Conservation (phyloP, 2,797 vertebrate species). For the Leptoclinus maculatus region DNA sequence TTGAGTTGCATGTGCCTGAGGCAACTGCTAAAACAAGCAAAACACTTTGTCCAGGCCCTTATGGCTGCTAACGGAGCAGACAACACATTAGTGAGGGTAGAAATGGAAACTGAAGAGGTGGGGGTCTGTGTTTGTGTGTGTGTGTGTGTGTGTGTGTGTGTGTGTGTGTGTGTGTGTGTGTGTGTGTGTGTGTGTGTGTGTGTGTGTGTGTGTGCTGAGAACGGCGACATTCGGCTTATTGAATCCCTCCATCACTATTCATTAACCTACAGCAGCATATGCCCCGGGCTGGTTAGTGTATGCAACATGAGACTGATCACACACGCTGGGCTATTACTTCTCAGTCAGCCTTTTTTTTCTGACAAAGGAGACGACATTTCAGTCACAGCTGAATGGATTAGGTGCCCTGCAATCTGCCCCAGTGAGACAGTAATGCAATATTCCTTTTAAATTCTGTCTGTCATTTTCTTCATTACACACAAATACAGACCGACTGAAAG, state of each 20-base stretch:
- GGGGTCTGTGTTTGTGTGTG: conserved; percentile 10
- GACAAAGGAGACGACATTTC: conserved; percentile 13
- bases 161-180: conserved; percentile 23
- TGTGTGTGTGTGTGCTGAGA: conserved; percentile 19
- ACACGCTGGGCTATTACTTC: conserved; percentile 47
- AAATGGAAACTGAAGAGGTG: conserved; percentile 59
- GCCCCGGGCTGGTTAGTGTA: conserved; percentile 37
- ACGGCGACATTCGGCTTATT: conserved; percentile 42
- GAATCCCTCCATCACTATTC: conserved; percentile 67
- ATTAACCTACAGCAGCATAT: conserved; percentile 60
- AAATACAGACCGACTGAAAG: not conserved
- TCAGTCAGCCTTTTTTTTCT: conserved; percentile 23
- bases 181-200: conserved; percentile 22
- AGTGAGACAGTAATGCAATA: conserved; percentile 40
- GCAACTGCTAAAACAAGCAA: conserved; percentile 75
- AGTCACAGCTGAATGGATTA: conserved; percentile 49
- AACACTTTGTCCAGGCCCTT: conserved; percentile 72
- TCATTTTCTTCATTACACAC: conserved; percentile 9
- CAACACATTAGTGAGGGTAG: conserved; percentile 65
- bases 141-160: conserved; percentile 24
- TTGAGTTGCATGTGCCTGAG: conserved; percentile 69
- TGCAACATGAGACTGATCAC: conserved; percentile 68
- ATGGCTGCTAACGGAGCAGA: conserved; percentile 57
- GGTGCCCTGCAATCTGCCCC: conserved; percentile 23
- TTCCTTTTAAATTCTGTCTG: conserved; percentile 21